A percentile compares a stretch with the other conserved stretches of the same genome.
Conservation (phyloP, 2,797 vertebrate genomes). For the Malurus leucopterus region DNA sequence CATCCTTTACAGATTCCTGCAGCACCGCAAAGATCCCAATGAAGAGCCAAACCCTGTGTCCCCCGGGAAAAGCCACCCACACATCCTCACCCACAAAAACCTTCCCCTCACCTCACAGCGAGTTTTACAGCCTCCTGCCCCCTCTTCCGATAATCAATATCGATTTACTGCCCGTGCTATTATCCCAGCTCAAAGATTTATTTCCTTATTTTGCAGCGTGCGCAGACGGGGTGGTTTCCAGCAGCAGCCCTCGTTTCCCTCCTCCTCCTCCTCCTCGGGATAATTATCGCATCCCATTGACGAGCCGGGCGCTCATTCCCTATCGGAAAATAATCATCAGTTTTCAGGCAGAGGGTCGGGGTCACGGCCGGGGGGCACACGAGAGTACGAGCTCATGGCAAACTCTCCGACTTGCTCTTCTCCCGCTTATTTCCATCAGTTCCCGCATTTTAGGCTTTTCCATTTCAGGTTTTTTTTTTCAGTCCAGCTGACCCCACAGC, state of each 20-base stretch:
- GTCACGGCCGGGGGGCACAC: rapidly evolving
- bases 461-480: neutral
- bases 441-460: neutral
- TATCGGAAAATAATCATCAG: slow-evolving; percentile 58
- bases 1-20: rapidly evolving
- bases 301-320: neutral
- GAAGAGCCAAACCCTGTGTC: neutral
- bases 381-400: neutral
- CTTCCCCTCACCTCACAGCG: neutral
- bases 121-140: slow-evolving; percentile 36
- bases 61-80: neutral
- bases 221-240: neutral
- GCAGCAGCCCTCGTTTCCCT: neutral
- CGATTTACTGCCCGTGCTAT: slow-evolving; percentile 58
- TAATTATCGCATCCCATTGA: slow-evolving; percentile 23
- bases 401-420: neutral
- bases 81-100: neutral
- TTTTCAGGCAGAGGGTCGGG: neutral
- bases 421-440: neutral
- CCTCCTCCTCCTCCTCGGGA: neutral
- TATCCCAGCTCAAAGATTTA: slow-evolving; percentile 62
- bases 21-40: neutral
- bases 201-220: neutral
- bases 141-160: slow-evolving; percentile 70
- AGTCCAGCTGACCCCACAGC: neutral